A percentile compares a stretch with the other conserved stretches of the same genome.
Conservation (phyloP, 2,113 vertebrate species). For the Varanus komodoensis region DNA sequence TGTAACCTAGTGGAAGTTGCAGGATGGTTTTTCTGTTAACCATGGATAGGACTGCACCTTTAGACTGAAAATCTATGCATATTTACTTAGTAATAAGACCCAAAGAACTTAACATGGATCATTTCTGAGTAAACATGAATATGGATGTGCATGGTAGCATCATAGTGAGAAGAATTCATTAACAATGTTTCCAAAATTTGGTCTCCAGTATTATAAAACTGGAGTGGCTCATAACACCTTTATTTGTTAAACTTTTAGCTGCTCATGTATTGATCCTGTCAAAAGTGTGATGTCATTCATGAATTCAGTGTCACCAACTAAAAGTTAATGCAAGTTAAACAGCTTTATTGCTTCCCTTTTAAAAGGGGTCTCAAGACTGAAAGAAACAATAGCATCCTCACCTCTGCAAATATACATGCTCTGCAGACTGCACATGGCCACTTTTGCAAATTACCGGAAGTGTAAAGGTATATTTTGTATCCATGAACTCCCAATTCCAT, state of each 20-base stretch:
- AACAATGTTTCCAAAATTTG: background rate
- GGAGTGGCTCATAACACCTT: background rate
- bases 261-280: background rate
- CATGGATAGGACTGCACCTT: background rate
- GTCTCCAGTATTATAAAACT: background rate
- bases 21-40: too few species aligned
- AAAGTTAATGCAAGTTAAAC: background rate
- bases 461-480: background rate
- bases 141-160: background rate
- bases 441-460: background rate
- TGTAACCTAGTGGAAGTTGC: too few species aligned
- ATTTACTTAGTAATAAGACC: background rate
- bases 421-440: background rate
- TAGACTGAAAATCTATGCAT: background rate
- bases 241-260: background rate
- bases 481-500: background rate
- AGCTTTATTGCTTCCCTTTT: background rate
- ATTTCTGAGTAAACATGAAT: background rate
- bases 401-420: conserved; percentile 15
- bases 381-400: background rate
- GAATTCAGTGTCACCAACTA: background rate
- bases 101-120: background rate
- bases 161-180: background rate
- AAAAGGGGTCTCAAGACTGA: background rate
- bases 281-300: background rate